A percentile compares a stretch with the other conserved stretches of the same genome.
Evolutionary conservation across 1,140 invertebrate species (phyloP).

Genomic region (Acromyrmex echinatior): DNA sequence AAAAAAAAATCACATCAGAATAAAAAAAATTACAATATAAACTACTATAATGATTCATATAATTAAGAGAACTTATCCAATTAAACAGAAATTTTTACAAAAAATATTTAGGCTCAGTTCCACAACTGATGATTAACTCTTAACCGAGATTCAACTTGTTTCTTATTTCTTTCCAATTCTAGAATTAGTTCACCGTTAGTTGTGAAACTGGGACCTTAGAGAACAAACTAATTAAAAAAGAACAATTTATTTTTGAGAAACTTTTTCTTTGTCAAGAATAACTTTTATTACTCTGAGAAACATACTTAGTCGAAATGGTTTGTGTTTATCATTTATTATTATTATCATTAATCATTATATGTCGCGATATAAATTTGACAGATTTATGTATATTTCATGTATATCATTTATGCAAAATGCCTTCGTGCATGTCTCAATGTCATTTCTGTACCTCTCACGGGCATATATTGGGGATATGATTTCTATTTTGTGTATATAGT

Average conservation of each 20-base stretch:
- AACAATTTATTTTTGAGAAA: neutral
- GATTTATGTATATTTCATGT: conserved; percentile 34
- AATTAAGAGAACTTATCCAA: neutral
- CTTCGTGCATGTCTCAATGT: conserved; percentile 74
- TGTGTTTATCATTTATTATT: conserved; percentile 14
- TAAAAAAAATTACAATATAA: neutral
- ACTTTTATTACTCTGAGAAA: neutral
- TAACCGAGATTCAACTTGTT: no score
- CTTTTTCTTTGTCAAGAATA: neutral
- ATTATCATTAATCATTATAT: conserved; percentile 6
- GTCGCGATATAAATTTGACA: conserved; percentile 2
- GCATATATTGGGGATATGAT: conserved; percentile 49
- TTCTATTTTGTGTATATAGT: conserved; percentile 68
- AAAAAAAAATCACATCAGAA: neutral
- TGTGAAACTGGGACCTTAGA: neutral
- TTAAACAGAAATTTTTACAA: conserved; percentile 17
- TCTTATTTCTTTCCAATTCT: no score
- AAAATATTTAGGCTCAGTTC: neutral
- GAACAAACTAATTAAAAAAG: neutral
- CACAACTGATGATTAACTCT: no score
- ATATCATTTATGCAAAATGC: conserved; percentile 53
- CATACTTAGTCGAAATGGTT: neutral
- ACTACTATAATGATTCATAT: neutral
- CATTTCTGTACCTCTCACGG: conserved; percentile 63
- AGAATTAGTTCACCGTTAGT: no score